Conservation (phyloP, 2,113 vertebrate genomes). For the Phaetusa simplex region DNA sequence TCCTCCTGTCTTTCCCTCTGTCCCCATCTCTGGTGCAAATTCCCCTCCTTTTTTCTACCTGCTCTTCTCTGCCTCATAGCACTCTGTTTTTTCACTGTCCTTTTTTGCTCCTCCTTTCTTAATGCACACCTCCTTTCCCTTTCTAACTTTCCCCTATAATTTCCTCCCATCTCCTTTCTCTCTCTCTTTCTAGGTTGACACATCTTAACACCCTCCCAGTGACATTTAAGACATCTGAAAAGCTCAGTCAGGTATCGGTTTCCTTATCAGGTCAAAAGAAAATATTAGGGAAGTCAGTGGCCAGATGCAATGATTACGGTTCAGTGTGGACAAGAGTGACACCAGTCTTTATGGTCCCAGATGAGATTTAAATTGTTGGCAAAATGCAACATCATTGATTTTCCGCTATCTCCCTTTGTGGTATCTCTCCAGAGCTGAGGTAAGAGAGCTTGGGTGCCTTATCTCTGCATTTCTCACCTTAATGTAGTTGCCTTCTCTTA, state of each 20-base stretch:
- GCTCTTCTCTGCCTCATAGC: background rate
- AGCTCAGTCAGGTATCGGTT: background rate
- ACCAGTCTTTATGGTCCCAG: background rate
- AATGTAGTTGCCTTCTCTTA: background rate
- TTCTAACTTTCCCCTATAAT: background rate
- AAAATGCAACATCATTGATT: background rate
- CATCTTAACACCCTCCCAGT: background rate
- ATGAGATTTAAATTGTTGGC: constrained; percentile 4
- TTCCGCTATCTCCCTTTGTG: background rate
- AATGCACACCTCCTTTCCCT: background rate
- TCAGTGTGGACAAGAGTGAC: background rate
- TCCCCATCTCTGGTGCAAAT: background rate
- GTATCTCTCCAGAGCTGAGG: background rate
- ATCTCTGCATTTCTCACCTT: constrained; percentile 4
- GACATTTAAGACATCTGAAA: background rate
- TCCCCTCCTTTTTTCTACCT: background rate
- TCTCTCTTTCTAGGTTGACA: background rate
- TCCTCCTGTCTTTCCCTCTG: background rate
- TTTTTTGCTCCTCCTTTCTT: fast-evolving
- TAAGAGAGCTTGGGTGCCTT: background rate
- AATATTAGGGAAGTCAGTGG: background rate
- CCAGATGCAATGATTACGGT: background rate
- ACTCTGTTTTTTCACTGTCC: background rate
- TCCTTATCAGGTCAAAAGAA: constrained; percentile 29
- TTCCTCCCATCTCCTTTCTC: background rate